Percentiles rank a stretch among this genome's conserved stretches.
Conservation (phyloP, 2,888 invertebrate species). For the Eupithecia vulgata region DNA sequence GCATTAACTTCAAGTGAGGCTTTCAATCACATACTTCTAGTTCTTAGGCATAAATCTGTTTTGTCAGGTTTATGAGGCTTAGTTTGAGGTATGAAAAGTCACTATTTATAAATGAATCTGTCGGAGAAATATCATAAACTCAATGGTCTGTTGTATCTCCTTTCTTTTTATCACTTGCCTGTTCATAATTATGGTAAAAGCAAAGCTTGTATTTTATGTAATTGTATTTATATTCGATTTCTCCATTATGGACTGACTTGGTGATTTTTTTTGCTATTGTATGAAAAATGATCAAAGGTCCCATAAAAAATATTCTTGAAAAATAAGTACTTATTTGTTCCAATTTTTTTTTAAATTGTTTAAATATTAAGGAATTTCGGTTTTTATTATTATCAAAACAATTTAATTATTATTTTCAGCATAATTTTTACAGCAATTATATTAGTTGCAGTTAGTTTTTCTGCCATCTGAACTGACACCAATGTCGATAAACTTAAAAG, state of each 20-base stretch:
- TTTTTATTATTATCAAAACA: no score
- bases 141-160: not conserved
- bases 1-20: not conserved
- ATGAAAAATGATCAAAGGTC: no score
- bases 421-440: not conserved
- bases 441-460: not conserved
- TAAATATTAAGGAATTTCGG: no score
- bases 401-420: not conserved
- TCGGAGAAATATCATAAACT: not conserved
- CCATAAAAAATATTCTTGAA: no score
- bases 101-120: not conserved
- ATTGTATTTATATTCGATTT: no score
- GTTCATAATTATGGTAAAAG: no score
- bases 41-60: conserved; percentile 11
- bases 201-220: no score
- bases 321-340: no score
- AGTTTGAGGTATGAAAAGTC: conserved; percentile 8
- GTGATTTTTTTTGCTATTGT: no score
- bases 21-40: conserved; percentile 1
- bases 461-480: not conserved
- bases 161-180: not conserved
- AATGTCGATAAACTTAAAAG: not conserved
- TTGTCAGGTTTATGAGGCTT: not conserved
- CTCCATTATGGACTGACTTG: no score
- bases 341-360: no score